Evolutionary conservation across 2,888 invertebrate genomes (phyloP).

Genomic region (Heteromurus nitidus): DNA sequence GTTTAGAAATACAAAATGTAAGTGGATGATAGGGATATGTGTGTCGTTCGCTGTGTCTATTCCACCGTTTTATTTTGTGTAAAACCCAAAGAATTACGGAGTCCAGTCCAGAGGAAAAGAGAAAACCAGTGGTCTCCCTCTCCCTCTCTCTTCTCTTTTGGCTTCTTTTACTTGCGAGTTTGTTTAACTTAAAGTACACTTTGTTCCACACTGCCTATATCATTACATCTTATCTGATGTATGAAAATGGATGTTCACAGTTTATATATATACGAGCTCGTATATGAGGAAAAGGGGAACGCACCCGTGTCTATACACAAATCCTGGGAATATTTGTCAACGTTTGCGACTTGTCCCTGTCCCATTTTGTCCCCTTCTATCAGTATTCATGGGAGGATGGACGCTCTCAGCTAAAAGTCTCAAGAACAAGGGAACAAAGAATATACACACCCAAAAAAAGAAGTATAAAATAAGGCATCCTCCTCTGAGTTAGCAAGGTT

Average conservation of each 20-base stretch:
- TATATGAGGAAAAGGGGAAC: neutral
- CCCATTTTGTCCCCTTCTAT: constrained; percentile 27
- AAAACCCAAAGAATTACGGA: constrained; percentile 19
- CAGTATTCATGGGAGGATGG: constrained; percentile 44
- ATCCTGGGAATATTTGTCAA: constrained; percentile 29
- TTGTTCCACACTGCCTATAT: neutral
- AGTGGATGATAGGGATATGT: neutral
- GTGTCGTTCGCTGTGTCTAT: neutral
- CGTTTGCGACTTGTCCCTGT: constrained; percentile 39
- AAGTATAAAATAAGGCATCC: neutral
- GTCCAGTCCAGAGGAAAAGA: too few species aligned
- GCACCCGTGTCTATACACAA: neutral
- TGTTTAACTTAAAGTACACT: neutral
- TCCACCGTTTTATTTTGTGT: constrained; percentile 15
- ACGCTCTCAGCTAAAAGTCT: constrained; percentile 24
- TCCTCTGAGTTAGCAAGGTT: too few species aligned
- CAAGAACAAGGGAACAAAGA: constrained; percentile 12
- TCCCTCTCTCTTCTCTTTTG: neutral
- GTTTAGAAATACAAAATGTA: neutral
- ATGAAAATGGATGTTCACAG: constrained; percentile 10
- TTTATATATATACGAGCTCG: neutral
- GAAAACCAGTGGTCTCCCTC: constrained; percentile 15
- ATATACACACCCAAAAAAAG: too few species aligned
- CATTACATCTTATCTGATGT: constrained; percentile 34
- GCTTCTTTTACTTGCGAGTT: neutral